These are phyloP conservation scores for Antennarius maculatus DNA, from an alignment of 2,797 vertebrate species.

Conservation along the genomic window DNA sequence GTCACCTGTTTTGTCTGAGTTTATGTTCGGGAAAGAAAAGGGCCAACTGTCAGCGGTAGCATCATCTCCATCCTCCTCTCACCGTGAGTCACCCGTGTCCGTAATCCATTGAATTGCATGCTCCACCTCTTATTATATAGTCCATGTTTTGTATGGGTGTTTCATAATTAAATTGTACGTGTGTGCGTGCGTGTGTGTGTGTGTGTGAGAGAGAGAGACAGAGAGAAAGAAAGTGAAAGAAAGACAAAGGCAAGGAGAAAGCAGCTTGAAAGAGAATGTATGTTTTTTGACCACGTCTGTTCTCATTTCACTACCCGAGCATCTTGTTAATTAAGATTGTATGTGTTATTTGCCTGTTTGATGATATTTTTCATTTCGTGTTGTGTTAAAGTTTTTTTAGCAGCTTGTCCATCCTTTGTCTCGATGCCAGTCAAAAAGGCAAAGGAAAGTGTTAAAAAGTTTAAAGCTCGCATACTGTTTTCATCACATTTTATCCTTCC, in stretches of 20 bases:
- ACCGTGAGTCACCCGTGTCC: slow-evolving; percentile 42
- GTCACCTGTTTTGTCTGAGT: slow-evolving; percentile 19
- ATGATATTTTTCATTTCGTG: slow-evolving; percentile 55
- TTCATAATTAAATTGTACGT: slow-evolving; percentile 54
- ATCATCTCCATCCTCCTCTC: slow-evolving; percentile 55
- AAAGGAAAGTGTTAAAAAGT: slow-evolving; percentile 21
- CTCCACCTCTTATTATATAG: slow-evolving; percentile 61
- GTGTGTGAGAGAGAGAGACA: background rate
- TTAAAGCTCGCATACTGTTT: background rate
- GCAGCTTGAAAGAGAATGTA: slow-evolving; percentile 26
- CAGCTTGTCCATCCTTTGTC: slow-evolving; percentile 28
- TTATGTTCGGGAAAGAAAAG: slow-evolving; percentile 16
- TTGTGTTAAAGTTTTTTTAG: slow-evolving; percentile 67
- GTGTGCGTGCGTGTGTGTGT: slow-evolving; percentile 25
- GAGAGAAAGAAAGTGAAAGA: background rate
- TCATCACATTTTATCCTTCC: slow-evolving; percentile 1
- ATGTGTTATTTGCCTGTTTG: slow-evolving; percentile 45
- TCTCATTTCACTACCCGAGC: slow-evolving; percentile 53
- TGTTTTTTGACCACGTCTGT: slow-evolving; percentile 35
- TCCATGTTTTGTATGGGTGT: slow-evolving; percentile 58
- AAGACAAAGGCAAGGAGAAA: slow-evolving; percentile 19
- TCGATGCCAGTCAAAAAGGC: slow-evolving; percentile 33
- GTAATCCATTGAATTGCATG: slow-evolving; percentile 79
- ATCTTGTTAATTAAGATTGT: slow-evolving; percentile 51
- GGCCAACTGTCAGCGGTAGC: slow-evolving; percentile 33